phyloP scores from a whole-genome alignment of 92 coral and sea anemone genomes.

The Palythoa grandiflora region DNA sequence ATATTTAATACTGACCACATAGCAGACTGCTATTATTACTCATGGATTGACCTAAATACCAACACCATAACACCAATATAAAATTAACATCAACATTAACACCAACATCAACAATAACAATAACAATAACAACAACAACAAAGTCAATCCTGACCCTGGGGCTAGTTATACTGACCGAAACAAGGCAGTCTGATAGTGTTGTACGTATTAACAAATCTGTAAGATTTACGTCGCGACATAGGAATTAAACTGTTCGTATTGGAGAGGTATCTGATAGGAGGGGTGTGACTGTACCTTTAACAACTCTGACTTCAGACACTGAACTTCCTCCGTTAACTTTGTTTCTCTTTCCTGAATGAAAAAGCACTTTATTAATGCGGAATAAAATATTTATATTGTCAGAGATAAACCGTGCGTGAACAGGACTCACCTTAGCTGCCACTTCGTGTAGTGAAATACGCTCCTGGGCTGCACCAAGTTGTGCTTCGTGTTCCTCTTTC shows the following conservation, averaged over 20 bases:
- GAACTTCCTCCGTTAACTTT: slow-evolving; percentile 32
- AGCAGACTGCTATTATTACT: no score
- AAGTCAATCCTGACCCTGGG: background rate
- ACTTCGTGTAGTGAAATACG: slow-evolving; percentile 31
- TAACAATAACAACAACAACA: no score
- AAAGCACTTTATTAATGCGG: background rate
- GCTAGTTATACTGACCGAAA: background rate
- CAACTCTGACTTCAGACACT: slow-evolving; percentile 22
- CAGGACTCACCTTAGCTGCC: slow-evolving; percentile 10
- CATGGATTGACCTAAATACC: no score
- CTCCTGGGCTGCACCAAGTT: slow-evolving; percentile 27
- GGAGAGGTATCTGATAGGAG: no score
- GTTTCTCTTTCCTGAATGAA: slow-evolving; percentile 28
- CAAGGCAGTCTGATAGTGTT: no score
- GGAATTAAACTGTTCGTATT: no score
- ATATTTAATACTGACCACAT: no score
- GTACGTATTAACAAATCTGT: no score
- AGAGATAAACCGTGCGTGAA: background rate
- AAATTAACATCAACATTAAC: no score
- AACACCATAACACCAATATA: no score
- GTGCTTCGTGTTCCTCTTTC: slow-evolving; percentile 32
- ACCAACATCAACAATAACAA: no score
- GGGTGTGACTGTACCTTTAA: background rate
- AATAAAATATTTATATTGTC: background rate
- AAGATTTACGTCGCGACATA: no score